These are phyloP conservation scores for Eupithecia abbreviata DNA, from an alignment of 2,888 invertebrate genomes.

Conservation along the genomic window DNA sequence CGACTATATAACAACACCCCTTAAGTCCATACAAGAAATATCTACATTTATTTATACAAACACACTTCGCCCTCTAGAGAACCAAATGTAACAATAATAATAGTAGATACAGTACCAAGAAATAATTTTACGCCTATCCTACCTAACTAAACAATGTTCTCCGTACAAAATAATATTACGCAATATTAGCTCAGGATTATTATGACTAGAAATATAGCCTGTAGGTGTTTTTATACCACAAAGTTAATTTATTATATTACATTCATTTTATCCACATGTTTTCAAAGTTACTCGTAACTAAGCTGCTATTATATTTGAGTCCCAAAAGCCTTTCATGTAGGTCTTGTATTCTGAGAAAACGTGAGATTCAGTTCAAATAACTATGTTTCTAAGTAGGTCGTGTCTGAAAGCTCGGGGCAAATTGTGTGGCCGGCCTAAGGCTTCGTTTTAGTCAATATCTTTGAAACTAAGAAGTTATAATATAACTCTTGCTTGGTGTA, in stretches of 20 bases:
- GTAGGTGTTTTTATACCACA: neutral
- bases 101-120: neutral
- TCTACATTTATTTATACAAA: neutral
- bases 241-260: neutral
- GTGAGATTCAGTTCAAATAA: conserved; percentile 4
- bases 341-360: conserved; percentile 6
- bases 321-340: neutral
- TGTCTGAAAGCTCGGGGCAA: conserved; percentile 15
- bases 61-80: neutral
- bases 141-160: conserved; percentile 29
- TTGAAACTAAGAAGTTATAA: conserved; percentile 33
- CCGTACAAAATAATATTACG: conserved; percentile 15
- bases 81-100: neutral
- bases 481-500: conserved; percentile 25
- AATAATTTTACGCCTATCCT: neutral
- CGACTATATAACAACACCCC: too few relatives aligned
- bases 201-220: neutral
- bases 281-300: neutral
- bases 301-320: neutral
- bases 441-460: conserved; percentile 32
- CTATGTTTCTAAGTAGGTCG: conserved; percentile 28
- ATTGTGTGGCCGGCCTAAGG: conserved; percentile 20
- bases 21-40: neutral
- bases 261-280: neutral
- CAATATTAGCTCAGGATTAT: conserved; percentile 1